phyloP scores from a whole-genome alignment of 2,888 invertebrate genomes.

The Oscheius sp. region DNA sequence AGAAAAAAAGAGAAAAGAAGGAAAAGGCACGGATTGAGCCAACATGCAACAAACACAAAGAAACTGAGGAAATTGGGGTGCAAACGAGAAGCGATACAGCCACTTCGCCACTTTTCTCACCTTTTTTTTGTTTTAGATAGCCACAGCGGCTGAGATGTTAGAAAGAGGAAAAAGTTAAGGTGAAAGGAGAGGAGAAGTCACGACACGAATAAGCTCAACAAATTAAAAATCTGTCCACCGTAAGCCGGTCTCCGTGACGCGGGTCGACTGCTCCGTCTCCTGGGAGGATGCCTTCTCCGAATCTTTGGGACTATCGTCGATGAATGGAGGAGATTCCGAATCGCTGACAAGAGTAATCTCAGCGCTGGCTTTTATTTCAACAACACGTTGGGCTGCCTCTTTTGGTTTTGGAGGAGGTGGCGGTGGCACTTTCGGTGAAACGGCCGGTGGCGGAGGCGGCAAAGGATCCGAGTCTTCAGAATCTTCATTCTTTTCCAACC shows the following conservation, averaged over 20 bases:
- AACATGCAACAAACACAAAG: conserved; percentile 17
- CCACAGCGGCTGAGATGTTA: neutral
- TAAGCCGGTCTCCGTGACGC: conserved; percentile 42
- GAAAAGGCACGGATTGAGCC: conserved; percentile 29
- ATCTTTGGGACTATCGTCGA: conserved; percentile 61
- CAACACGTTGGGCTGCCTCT: conserved; percentile 45
- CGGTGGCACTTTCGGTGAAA: conserved; percentile 42
- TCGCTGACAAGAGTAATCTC: conserved; percentile 11
- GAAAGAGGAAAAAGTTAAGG: conserved; percentile 17
- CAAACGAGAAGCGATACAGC: conserved; percentile 29
- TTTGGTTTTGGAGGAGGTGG: conserved; percentile 61
- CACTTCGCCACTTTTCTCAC: conserved; percentile 3
- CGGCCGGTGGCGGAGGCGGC: conserved; percentile 61
- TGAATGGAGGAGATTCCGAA: conserved; percentile 60
- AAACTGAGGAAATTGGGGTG: neutral
- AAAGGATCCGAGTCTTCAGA: conserved; percentile 54
- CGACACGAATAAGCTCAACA: conserved; percentile 16
- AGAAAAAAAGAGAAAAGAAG: conserved; percentile 8
- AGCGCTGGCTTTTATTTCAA: conserved; percentile 36
- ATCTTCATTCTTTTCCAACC: conserved; percentile 33
- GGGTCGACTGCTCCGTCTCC: conserved; percentile 22
- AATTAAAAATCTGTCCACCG: conserved; percentile 53
- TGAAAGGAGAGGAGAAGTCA: conserved; percentile 8
- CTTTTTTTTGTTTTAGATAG: neutral
- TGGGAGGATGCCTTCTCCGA: conserved; percentile 25